Evolutionary conservation across 2,113 vertebrate genomes (phyloP).

Genomic region (Varanus salvator): DNA sequence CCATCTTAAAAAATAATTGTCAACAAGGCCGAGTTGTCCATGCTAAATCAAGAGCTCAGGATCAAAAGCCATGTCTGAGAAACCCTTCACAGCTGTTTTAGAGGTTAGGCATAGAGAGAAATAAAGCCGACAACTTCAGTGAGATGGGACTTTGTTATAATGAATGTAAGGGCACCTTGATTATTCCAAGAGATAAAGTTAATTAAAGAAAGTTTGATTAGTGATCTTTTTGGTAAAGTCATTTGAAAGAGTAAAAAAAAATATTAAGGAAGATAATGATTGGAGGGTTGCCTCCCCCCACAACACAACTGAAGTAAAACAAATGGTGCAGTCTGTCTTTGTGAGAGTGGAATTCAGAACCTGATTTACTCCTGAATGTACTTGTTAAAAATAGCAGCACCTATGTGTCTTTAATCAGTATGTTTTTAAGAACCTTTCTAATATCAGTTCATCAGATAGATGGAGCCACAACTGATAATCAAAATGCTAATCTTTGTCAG

Average conservation of each 20-base stretch:
- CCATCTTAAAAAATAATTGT: background rate
- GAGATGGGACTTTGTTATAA: background rate
- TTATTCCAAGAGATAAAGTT: constrained; percentile 39
- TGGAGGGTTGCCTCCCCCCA: constrained; percentile 1
- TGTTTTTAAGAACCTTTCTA: constrained; percentile 65
- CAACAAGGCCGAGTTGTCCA: background rate
- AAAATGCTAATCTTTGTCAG: constrained; percentile 70
- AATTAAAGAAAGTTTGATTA: constrained; percentile 52
- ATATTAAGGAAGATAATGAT: constrained; percentile 18
- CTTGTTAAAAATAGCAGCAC: constrained; percentile 69
- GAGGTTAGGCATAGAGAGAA: background rate
- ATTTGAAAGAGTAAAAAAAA: constrained; percentile 34
- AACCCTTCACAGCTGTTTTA: background rate
- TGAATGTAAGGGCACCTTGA: constrained; percentile 40
- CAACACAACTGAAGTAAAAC: constrained; percentile 14
- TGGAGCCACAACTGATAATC: constrained; percentile 66
- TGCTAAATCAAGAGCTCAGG: background rate
- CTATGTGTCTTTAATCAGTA: constrained; percentile 66
- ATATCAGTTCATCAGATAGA: constrained; percentile 71
- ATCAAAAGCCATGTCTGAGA: background rate
- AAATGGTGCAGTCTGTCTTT: constrained; percentile 20
- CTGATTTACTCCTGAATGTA: constrained; percentile 58
- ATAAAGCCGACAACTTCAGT: constrained; percentile 3
- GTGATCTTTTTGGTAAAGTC: constrained; percentile 46
- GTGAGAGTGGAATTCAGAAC: constrained; percentile 44